Percentiles rank a stretch among this genome's conserved stretches.
Evolutionary conservation across 2,113 vertebrate genomes (phyloP).

Genomic region (Trogon melanurus): DNA sequence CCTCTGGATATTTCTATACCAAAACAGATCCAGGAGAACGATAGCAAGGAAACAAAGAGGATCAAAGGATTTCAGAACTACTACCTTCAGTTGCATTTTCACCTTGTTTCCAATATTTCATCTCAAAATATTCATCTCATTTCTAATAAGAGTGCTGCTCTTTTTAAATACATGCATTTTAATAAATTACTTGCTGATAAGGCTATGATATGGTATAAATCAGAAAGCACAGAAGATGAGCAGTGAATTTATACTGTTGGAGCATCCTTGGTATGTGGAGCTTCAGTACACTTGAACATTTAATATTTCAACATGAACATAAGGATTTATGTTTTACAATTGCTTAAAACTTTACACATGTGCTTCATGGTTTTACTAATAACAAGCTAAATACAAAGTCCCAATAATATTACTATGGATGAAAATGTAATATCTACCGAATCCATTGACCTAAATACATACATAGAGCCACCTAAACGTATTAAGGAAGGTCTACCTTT

Average conservation of each 20-base stretch:
- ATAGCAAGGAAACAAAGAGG: neutral
- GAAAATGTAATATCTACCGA: neutral
- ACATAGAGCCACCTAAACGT: neutral
- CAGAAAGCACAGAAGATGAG: neutral
- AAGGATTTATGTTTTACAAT: neutral
- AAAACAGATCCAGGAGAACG: conserved; percentile 6
- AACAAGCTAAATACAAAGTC: neutral
- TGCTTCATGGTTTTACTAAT: neutral
- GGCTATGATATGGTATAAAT: neutral
- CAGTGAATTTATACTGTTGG: neutral
- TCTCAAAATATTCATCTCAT: neutral
- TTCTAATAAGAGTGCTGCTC: neutral
- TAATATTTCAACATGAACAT: neutral
- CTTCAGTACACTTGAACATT: neutral
- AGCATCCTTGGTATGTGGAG: neutral
- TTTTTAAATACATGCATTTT: neutral
- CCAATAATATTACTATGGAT: neutral
- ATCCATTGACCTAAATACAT: neutral
- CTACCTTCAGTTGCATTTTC: neutral
- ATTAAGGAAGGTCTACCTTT: neutral
- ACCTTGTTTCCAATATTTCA: conserved; percentile 10
- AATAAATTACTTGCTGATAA: neutral
- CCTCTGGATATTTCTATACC: neutral
- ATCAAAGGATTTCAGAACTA: conserved; percentile 13
- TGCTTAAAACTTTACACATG: neutral